A percentile compares a stretch with the other conserved stretches of the same genome.
Evolutionary conservation across 2,888 invertebrate species (phyloP).

Genomic region (Stenurella melanura): DNA sequence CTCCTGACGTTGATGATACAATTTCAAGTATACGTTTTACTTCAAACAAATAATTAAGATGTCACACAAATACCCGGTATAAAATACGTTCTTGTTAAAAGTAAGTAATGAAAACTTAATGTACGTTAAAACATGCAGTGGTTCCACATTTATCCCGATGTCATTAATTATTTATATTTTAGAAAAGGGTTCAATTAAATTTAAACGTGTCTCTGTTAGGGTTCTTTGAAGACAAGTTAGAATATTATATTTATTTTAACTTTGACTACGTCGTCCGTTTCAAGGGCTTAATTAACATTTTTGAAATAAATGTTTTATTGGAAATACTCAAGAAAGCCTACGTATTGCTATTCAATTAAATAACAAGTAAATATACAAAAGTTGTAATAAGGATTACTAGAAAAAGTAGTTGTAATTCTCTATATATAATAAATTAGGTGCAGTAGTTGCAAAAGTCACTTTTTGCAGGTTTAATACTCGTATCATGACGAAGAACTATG

Average conservation of each 20-base stretch:
- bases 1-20: not conserved
- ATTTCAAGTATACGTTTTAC: not conserved
- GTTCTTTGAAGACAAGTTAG: constrained; percentile 29
- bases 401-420: no score
- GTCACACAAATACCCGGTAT: not conserved
- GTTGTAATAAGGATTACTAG: no score
- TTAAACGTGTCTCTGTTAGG: constrained; percentile 28
- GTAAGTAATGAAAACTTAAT: constrained; percentile 26
- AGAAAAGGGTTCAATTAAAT: constrained; percentile 41
- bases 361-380: no score
- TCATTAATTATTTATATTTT: constrained; percentile 37
- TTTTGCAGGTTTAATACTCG: no score
- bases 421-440: no score
- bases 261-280: constrained; percentile 1
- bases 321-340: no score
- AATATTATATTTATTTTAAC: constrained; percentile 33
- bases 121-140: constrained; percentile 3
- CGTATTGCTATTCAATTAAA: no score
- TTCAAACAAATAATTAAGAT: not conserved
- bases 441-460: no score
- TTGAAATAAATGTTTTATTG: not conserved
- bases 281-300: not conserved
- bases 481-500: no score
- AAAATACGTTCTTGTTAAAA: constrained; percentile 1
- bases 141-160: constrained; percentile 19